Conservation (phyloP, 1,140 invertebrate genomes). For the Drosophila melanogaster region DNA sequence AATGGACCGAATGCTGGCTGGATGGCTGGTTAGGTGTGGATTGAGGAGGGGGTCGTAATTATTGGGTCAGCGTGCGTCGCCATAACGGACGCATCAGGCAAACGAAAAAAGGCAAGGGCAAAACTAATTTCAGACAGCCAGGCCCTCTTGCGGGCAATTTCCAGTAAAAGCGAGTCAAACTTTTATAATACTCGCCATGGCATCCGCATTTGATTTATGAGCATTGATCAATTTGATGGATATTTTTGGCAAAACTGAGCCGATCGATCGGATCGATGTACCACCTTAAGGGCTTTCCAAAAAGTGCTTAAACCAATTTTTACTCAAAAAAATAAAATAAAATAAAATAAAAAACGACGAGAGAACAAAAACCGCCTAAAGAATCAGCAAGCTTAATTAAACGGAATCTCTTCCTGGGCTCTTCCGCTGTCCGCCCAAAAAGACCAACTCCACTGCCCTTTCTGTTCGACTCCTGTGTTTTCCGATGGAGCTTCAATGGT, state of each 20-base stretch:
- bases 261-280: conserved; percentile 48
- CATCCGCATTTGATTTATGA: conserved; percentile 77
- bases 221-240: conserved; percentile 82
- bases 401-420: conserved; percentile 68
- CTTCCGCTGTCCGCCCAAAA: background rate
- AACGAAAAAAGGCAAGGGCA: conserved; percentile 45
- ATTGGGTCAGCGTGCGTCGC: conserved; percentile 75
- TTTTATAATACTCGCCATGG: conserved; percentile 45
- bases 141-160: conserved; percentile 67
- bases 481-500: conserved; percentile 68
- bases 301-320: conserved; percentile 82
- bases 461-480: conserved; percentile 26
- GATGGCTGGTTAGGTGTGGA: conserved; percentile 22
- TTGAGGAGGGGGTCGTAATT: conserved; percentile 52
- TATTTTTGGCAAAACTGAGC: conserved; percentile 69
- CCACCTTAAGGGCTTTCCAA: conserved; percentile 76
- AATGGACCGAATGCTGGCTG: background rate
- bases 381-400: conserved; percentile 72
- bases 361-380: background rate
- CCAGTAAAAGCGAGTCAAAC: conserved; percentile 64
- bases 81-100: conserved; percentile 47
- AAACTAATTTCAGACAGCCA: conserved; percentile 72
- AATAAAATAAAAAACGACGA: background rate
- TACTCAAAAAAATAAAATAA: conserved; percentile 25
- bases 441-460: conserved; percentile 5